Conservation (phyloP, 2,113 vertebrate species). For the Rissa tridactyla region DNA sequence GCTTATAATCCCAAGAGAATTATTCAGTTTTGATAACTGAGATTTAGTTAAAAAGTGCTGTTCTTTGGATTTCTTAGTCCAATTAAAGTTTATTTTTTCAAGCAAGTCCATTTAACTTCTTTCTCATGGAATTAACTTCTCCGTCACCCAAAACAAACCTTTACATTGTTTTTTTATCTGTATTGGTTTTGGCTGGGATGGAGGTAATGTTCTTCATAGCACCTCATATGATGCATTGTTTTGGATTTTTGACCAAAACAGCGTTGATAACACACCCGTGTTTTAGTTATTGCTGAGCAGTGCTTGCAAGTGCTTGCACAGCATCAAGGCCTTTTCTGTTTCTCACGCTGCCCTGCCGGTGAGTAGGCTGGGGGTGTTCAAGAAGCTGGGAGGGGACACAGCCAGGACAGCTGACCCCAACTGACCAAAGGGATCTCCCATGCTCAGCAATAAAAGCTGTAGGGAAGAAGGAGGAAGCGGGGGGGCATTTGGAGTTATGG, state of each 20-base stretch:
- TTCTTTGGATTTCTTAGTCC: background rate
- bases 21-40: background rate
- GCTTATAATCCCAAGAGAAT: background rate
- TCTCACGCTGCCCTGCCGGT: background rate
- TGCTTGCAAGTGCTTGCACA: background rate
- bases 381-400: background rate
- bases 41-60: background rate
- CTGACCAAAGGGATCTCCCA: background rate
- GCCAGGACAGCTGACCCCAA: background rate
- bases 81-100: background rate
- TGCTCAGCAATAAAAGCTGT: background rate
- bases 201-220: background rate
- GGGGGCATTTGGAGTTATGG: accelerated
- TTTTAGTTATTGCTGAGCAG: background rate
- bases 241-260: background rate
- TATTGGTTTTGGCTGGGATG: background rate
- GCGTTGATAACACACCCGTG: background rate
- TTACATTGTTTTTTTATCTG: background rate
- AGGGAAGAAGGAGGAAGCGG: background rate
- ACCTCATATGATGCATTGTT: background rate
- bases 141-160: background rate
- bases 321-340: background rate
- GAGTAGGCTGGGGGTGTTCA: background rate
- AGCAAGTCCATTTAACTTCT: background rate
- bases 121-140: background rate